Conservation (phyloP, 53 echinoderm and acorn worm species). For the Patiria pectinifera region DNA sequence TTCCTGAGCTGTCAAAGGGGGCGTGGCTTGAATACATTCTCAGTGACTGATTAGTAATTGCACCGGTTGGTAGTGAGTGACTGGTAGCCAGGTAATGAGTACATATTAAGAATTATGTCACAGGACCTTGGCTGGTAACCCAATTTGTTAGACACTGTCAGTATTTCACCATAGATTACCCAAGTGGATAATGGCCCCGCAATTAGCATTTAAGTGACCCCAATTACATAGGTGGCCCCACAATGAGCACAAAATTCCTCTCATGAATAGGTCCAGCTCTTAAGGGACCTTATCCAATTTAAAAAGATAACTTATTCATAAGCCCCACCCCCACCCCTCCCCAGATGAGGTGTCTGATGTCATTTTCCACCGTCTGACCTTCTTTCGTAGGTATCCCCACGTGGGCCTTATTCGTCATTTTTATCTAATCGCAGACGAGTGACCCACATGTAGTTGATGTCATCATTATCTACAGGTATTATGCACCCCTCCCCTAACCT, state of each 20-base stretch:
- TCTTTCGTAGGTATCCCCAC: background rate
- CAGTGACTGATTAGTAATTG: background rate
- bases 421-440: background rate
- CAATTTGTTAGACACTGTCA: background rate
- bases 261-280: background rate
- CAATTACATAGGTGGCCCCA: background rate
- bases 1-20: background rate
- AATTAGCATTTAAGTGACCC: background rate
- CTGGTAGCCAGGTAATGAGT: background rate
- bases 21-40: background rate
- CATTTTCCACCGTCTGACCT: background rate
- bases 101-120: background rate
- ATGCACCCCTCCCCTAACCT: background rate
- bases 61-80: background rate
- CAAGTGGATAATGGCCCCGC: background rate
- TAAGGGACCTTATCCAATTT: background rate
- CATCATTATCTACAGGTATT: background rate
- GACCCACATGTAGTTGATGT: background rate
- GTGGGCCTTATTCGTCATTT: background rate
- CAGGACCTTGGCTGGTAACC: slow-evolving; percentile 6
- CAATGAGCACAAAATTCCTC: background rate
- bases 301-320: background rate
- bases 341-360: background rate
- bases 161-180: background rate
- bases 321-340: background rate